Conservation (phyloP, 2,113 vertebrate species). For the Chionodraco myersi region DNA sequence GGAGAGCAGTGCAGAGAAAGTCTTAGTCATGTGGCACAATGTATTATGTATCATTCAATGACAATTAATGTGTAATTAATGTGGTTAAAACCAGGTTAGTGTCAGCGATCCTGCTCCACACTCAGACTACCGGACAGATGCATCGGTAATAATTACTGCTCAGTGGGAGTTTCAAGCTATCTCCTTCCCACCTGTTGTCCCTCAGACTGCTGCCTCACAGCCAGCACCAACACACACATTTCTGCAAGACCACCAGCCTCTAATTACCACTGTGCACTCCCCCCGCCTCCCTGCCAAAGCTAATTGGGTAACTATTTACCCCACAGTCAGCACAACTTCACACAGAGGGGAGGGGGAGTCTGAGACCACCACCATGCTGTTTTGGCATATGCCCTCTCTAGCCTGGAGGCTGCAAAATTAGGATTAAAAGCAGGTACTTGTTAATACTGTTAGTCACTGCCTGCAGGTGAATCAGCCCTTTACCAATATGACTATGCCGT, state of each 20-base stretch:
- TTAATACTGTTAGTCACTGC: slow-evolving; percentile 71
- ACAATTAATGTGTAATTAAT: slow-evolving; percentile 50
- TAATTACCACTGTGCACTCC: slow-evolving; percentile 56
- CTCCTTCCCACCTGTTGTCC: slow-evolving; percentile 79
- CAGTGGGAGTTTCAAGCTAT: slow-evolving; percentile 62
- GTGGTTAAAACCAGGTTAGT: slow-evolving; percentile 56
- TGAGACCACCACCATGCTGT: slow-evolving; percentile 70
- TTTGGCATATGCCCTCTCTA: slow-evolving; percentile 64
- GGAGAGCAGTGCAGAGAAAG: slow-evolving; percentile 9
- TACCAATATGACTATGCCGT: slow-evolving; percentile 26
- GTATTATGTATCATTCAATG: slow-evolving; percentile 43
- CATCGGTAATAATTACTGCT: slow-evolving; percentile 69
- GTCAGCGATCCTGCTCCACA: slow-evolving; percentile 28
- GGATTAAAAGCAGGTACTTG: slow-evolving; percentile 63
- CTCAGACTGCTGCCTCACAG: slow-evolving; percentile 42
- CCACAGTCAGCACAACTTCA: slow-evolving; percentile 70
- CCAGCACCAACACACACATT: slow-evolving; percentile 29
- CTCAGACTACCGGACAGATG: slow-evolving; percentile 58
- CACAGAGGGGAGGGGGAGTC: slow-evolving; percentile 46
- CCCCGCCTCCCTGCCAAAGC: slow-evolving; percentile 45
- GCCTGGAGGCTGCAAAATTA: slow-evolving; percentile 60
- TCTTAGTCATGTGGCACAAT: slow-evolving; percentile 45
- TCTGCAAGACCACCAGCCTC: slow-evolving; percentile 67
- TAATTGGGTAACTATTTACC: slow-evolving; percentile 80
- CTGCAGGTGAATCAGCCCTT: slow-evolving; percentile 69